Percentiles rank a stretch among this genome's conserved stretches.
Evolutionary conservation across 2,888 invertebrate genomes (phyloP).

Genomic region (Therioaphis trifolii): DNA sequence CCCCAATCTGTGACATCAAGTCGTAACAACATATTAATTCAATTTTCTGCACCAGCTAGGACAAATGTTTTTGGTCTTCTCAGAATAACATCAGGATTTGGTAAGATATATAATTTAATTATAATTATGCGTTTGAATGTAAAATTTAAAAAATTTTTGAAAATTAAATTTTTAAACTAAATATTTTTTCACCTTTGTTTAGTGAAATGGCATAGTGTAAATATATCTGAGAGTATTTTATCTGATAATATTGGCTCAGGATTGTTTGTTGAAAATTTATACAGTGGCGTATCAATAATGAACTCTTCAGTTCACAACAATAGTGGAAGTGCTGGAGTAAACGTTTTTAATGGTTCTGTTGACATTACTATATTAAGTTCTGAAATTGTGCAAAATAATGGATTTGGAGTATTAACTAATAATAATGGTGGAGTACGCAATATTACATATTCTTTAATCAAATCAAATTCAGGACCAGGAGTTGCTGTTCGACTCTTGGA

Average conservation of each 20-base stretch:
- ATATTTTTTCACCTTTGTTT: constrained; percentile 63
- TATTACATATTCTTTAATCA: constrained; percentile 85
- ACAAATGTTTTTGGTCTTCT: constrained; percentile 82
- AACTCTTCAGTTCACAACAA: constrained; percentile 86
- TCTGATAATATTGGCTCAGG: constrained; percentile 94
- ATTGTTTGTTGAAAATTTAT: constrained; percentile 90
- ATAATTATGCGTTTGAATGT: background rate
- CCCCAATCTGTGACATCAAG: constrained; percentile 90
- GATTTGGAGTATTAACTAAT: constrained; percentile 95
- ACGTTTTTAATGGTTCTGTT: constrained; percentile 89
- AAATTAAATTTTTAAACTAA: too few relatives aligned
- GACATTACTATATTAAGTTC: constrained; percentile 94
- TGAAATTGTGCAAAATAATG: constrained; percentile 88
- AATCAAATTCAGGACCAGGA: constrained; percentile 89
- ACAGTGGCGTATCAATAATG: constrained; percentile 88
- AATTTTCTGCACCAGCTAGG: constrained; percentile 80
- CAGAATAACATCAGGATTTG: constrained; percentile 80
- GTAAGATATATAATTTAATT: constrained; percentile 69
- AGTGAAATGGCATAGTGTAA: constrained; percentile 84
- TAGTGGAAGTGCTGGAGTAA: constrained; percentile 89
- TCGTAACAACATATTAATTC: constrained; percentile 82
- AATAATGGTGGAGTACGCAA: constrained; percentile 86
- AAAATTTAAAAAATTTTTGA: too few relatives aligned
- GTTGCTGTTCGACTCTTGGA: constrained; percentile 91
- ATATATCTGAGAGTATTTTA: constrained; percentile 85